phyloP scores from a whole-genome alignment of 2,888 invertebrate genomes.

The Dinocampus coccinellae region DNA sequence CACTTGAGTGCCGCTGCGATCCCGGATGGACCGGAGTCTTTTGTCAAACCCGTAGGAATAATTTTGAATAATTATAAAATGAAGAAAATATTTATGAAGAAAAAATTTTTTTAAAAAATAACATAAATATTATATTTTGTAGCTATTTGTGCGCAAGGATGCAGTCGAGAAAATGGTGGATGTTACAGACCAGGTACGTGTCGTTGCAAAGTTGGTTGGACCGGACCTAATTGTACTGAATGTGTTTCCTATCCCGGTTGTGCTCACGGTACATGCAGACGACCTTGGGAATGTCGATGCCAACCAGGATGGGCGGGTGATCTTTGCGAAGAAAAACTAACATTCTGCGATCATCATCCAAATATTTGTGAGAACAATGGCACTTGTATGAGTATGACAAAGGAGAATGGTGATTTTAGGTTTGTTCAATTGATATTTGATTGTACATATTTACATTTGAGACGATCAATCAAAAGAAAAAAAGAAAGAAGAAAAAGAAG shows the following conservation, averaged over 20 bases:
- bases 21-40: conserved; percentile 92
- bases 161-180: conserved; percentile 86
- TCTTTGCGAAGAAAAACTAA: conserved; percentile 90
- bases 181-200: conserved; percentile 86
- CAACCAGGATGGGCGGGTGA: conserved; percentile 91
- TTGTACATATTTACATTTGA: neutral
- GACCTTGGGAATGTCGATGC: conserved; percentile 94
- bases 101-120: no score
- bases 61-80: neutral
- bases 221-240: conserved; percentile 79
- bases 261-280: conserved; percentile 83
- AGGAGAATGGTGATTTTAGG: conserved; percentile 82
- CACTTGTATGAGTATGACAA: conserved; percentile 83
- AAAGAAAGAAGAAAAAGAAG: no score
- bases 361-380: conserved; percentile 84
- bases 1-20: conserved; percentile 90
- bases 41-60: conserved; percentile 85
- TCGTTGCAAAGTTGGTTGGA: conserved; percentile 92
- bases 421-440: conserved; percentile 68
- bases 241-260: conserved; percentile 92
- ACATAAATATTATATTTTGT: no score
- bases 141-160: conserved; percentile 89
- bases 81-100: neutral
- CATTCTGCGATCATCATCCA: conserved; percentile 85
- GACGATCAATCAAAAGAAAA: conserved; percentile 7